Evolutionary conservation across 2,113 vertebrate genomes (phyloP).

Genomic region (Rhinopomastus cyanomelas): DNA sequence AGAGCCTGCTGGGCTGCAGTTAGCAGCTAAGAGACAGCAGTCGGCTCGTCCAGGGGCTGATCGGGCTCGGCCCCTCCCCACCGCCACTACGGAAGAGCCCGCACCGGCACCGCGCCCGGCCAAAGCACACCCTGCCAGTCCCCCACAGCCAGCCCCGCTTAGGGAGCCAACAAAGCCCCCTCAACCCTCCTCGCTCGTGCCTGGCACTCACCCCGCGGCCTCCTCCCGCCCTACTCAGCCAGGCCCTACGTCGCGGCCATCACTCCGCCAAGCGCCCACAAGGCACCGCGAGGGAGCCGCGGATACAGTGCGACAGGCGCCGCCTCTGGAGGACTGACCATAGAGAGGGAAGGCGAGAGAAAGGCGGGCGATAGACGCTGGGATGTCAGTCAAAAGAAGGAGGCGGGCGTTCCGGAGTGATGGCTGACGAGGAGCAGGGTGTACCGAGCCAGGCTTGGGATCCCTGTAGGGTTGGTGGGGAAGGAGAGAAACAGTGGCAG

Average conservation of each 20-base stretch:
- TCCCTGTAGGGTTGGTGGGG: accelerated
- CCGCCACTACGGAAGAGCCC: accelerated
- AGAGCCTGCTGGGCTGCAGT: accelerated
- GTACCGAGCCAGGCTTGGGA: not conserved
- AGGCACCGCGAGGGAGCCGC: not conserved
- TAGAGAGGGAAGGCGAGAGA: not conserved
- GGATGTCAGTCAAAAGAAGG: accelerated
- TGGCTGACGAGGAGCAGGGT: not conserved
- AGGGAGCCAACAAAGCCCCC: not conserved
- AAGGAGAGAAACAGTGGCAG: not conserved
- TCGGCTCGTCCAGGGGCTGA: not conserved
- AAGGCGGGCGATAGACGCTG: too few relatives aligned
- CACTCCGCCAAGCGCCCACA: not conserved
- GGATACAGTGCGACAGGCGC: accelerated
- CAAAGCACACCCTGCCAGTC: not conserved
- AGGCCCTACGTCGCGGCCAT: not conserved
- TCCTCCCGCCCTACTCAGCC: accelerated
- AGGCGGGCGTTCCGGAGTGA: accelerated
- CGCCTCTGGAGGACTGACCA: not conserved
- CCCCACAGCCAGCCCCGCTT: too few relatives aligned
- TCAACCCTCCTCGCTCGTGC: not conserved
- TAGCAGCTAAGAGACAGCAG: accelerated
- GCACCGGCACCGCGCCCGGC: accelerated
- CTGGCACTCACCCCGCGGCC: accelerated
- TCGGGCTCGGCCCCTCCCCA: not conserved